Percentiles rank a stretch among this genome's conserved stretches.
Evolutionary conservation across 2,888 invertebrate genomes (phyloP).

Genomic region (Polylopha cassiicola): DNA sequence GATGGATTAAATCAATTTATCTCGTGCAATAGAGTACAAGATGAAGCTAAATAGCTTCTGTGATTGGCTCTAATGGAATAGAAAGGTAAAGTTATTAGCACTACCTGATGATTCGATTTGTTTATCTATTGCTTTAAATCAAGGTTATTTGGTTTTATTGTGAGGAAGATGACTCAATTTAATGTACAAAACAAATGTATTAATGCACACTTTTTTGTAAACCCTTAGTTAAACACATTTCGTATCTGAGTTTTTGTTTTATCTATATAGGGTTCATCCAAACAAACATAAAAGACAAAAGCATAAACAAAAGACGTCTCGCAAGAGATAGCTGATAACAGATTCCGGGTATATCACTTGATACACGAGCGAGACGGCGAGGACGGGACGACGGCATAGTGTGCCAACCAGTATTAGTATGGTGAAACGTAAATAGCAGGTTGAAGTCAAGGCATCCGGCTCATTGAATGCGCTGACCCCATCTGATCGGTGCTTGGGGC

Average conservation of each 20-base stretch:
- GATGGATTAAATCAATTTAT: constrained; percentile 48
- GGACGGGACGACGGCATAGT: constrained; percentile 55
- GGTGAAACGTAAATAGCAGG: constrained; percentile 75
- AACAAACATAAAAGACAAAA: neutral
- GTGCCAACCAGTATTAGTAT: constrained; percentile 69
- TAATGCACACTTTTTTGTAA: constrained; percentile 17
- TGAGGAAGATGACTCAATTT: no score
- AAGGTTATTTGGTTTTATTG: no score
- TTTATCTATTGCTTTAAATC: no score
- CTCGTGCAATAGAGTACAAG: constrained; percentile 33
- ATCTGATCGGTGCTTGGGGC: constrained; percentile 68
- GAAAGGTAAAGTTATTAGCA: constrained; percentile 11
- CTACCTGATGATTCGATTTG: neutral
- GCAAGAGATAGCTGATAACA: no score
- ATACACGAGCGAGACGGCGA: constrained; percentile 10
- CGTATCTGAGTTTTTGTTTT: no score
- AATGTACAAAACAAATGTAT: constrained; percentile 23
- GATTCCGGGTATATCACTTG: neutral
- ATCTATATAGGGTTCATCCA: neutral
- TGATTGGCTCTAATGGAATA: constrained; percentile 38
- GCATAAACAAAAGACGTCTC: no score
- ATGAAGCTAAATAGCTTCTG: constrained; percentile 41
- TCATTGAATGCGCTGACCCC: constrained; percentile 76
- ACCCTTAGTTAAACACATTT: constrained; percentile 1
- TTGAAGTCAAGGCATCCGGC: constrained; percentile 73